Evolutionary conservation across 2,888 invertebrate species (phyloP).

Genomic region (Adelognathus sp.): DNA sequence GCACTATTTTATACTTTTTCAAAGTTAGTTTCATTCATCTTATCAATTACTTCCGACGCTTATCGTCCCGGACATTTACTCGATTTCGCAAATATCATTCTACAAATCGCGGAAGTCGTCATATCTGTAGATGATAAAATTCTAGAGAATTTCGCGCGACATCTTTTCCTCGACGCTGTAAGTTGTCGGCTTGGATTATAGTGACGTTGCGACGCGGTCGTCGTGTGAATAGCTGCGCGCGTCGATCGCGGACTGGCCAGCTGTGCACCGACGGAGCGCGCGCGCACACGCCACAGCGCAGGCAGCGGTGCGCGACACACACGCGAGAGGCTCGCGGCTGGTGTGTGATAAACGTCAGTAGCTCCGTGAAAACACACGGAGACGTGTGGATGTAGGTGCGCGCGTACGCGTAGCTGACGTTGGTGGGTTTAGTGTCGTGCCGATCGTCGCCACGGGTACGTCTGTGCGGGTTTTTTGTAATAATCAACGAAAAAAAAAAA

Average conservation of each 20-base stretch:
- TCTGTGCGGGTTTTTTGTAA: background rate
- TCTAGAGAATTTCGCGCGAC: background rate
- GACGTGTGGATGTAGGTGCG: slow-evolving; percentile 46
- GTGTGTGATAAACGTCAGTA: slow-evolving; percentile 46
- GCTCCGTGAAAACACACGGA: slow-evolving; percentile 50
- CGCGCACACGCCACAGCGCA: background rate
- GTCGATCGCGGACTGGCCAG: background rate
- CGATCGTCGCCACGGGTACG: slow-evolving; percentile 24
- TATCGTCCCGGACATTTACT: too few relatives aligned
- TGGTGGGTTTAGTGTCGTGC: slow-evolving; percentile 43
- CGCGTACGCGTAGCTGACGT: slow-evolving; percentile 33
- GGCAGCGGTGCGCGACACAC: background rate
- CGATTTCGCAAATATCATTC: too few relatives aligned
- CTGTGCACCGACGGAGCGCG: background rate
- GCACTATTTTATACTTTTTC: too few relatives aligned
- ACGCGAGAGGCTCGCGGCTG: background rate
- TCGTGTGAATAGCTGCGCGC: background rate
- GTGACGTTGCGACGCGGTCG: background rate
- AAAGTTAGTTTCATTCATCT: too few relatives aligned
- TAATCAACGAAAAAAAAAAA: too few relatives aligned
- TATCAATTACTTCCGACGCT: too few relatives aligned
- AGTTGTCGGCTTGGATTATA: background rate
- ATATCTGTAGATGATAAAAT: background rate
- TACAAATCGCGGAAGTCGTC: background rate
- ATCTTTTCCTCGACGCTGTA: background rate